Percentiles rank a stretch among this genome's conserved stretches.
Conservation (phyloP, 1,140 invertebrate genomes). For the Leptinotarsa defecta region DNA sequence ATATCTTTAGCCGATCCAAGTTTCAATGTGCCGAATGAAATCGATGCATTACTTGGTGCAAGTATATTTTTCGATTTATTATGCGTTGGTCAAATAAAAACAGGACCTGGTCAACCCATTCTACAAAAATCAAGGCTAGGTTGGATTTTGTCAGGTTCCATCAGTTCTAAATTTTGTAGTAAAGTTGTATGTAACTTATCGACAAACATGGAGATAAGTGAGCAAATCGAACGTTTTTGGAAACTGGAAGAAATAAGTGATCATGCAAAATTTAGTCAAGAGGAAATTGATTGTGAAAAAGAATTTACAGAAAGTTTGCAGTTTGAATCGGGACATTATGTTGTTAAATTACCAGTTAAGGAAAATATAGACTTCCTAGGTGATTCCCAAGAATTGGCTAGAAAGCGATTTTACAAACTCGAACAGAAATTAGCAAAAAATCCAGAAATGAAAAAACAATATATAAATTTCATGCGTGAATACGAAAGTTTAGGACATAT, state of each 20-base stretch:
- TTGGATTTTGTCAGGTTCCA: constrained; percentile 41
- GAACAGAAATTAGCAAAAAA: constrained; percentile 43
- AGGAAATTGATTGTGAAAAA: constrained; percentile 12
- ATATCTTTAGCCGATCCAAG: constrained; percentile 21
- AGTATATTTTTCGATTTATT: constrained; percentile 49
- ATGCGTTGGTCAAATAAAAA: constrained; percentile 40
- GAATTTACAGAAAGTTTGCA: constrained; percentile 7
- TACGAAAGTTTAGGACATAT: constrained; percentile 47
- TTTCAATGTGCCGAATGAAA: constrained; percentile 19
- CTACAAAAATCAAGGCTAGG: constrained; percentile 50
- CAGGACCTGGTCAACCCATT: constrained; percentile 34
- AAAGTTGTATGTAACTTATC: not conserved
- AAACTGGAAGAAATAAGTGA: constrained; percentile 8
- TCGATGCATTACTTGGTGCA: constrained; percentile 49
- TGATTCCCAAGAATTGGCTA: constrained; percentile 27
- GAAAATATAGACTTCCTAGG: constrained; percentile 21
- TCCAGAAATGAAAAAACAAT: constrained; percentile 35
- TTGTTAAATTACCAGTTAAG: constrained; percentile 32
- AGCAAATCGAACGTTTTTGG: constrained; percentile 16
- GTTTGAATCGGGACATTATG: constrained; percentile 19
- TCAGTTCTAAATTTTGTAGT: not conserved
- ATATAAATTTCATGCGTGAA: constrained; percentile 47
- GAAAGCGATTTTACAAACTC: constrained; percentile 33
- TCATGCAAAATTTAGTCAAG: not conserved
- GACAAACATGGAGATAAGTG: no score